phyloP scores from a whole-genome alignment of 1,140 invertebrate species.

The Nixonia krombeini region DNA sequence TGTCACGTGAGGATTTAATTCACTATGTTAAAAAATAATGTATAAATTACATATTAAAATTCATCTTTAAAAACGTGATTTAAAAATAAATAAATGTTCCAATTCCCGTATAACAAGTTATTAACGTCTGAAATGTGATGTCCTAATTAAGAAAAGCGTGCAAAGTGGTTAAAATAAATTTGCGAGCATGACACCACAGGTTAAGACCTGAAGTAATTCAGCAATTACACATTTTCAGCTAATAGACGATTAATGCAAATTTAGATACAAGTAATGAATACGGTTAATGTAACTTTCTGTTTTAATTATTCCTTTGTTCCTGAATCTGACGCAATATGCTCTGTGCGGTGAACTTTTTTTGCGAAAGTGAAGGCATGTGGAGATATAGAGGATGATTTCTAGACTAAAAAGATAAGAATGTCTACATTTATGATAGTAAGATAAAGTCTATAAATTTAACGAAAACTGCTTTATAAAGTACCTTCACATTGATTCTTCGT shows the following conservation, averaged over 20 bases:
- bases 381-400: constrained; percentile 13
- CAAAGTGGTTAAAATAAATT: background rate
- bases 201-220: background rate
- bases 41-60: too few species aligned
- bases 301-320: constrained; percentile 40
- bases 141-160: too few species aligned
- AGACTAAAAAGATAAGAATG: constrained; percentile 6
- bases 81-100: too few species aligned
- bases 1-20: too few species aligned
- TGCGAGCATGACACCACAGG: background rate
- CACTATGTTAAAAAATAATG: too few species aligned
- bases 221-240: background rate
- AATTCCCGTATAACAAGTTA: too few species aligned
- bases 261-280: constrained; percentile 35
- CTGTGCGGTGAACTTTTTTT: constrained; percentile 30
- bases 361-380: constrained; percentile 25
- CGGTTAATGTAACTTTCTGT: constrained; percentile 40
- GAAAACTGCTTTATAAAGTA: too few species aligned
- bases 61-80: too few species aligned
- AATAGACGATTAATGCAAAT: constrained; percentile 35
- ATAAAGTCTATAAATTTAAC: too few species aligned
- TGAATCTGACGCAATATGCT: constrained; percentile 27
- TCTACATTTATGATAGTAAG: background rate
- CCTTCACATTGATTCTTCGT: too few species aligned
- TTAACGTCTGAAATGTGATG: too few species aligned